phyloP scores from a whole-genome alignment of 2,797 vertebrate species.

The Varecia variegata region DNA sequence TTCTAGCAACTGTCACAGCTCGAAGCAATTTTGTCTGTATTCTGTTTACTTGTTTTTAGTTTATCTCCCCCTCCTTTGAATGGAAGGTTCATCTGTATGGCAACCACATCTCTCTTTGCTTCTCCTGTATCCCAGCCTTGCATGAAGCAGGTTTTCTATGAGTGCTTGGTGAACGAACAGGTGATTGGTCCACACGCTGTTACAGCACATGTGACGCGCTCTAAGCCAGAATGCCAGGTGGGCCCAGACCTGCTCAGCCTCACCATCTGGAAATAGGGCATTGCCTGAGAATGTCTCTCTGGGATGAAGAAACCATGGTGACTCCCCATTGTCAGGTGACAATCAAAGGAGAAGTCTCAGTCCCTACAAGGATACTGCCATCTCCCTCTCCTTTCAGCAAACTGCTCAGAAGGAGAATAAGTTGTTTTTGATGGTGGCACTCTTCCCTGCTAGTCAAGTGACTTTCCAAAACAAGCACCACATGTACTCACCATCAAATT shows the following conservation, averaged over 20 bases:
- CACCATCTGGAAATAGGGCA: neutral
- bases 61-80: neutral
- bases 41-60: neutral
- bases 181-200: neutral
- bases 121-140: neutral
- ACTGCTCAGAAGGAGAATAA: neutral
- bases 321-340: neutral
- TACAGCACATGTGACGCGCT: fast-evolving
- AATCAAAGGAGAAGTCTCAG: neutral
- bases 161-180: neutral
- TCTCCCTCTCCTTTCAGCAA: neutral
- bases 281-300: neutral
- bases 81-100: neutral
- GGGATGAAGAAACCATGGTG: neutral
- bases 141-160: neutral
- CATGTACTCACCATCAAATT: no score
- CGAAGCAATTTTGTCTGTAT: neutral
- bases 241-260: neutral
- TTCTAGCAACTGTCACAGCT: neutral
- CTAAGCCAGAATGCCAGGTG: neutral
- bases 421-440: fast-evolving
- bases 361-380: neutral
- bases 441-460: neutral
- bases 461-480: no score
- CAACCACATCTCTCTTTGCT: neutral